Evolutionary conservation across 2,888 invertebrate species (phyloP), one percentile per base, ranked within the genome.

Genomic region (Rhagonycha fulva): DNA sequence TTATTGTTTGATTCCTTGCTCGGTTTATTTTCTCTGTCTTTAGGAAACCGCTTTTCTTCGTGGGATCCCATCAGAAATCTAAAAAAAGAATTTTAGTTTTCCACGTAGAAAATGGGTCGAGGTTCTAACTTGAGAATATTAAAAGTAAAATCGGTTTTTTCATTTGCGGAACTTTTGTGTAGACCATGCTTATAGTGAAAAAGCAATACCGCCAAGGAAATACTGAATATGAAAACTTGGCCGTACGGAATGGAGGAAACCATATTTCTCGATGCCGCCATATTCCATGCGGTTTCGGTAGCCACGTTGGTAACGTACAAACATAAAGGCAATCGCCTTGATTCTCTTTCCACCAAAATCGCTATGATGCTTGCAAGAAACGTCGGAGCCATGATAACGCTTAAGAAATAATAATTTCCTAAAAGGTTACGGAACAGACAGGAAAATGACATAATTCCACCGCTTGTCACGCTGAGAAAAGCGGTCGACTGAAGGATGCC

Each of bases 261-360:
- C 83, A 91, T 89, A 72, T 92, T 91, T 78, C 94, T 89, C 47
- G 91, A 89, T 47, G 90, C 89, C 3, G 92, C 90, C 93, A 95
- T 94, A 80, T 91, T 91, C 89, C 93, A 95, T 24, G 94, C 84
- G 0, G 94, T 93, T 88, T 95, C 95, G 2, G 94, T 93, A 3
- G 95, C 95, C 87, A 96, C 92, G 89, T 96, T 96, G 62, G 94
- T 92, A 23, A 96, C 93, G 86, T 96, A 96, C 14, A 96, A 89
- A 79, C 94, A 92, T 14, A 96, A 88, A 30, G 95, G 87, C 5
- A 92, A 91, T 75, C 95, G 89, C 80, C 96, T 90, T 32, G 92
- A 93, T 66, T 93, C 92, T 80, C 95, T 90, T 87, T 96, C 96
- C 66, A 95, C 90, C 28, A 93, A 83, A 85, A 96, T 94, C 63